These are phyloP conservation scores for Exaiptasia diaphana DNA, from an alignment of 64 coral and sea anemone genomes.

Conservation along the genomic window DNA sequence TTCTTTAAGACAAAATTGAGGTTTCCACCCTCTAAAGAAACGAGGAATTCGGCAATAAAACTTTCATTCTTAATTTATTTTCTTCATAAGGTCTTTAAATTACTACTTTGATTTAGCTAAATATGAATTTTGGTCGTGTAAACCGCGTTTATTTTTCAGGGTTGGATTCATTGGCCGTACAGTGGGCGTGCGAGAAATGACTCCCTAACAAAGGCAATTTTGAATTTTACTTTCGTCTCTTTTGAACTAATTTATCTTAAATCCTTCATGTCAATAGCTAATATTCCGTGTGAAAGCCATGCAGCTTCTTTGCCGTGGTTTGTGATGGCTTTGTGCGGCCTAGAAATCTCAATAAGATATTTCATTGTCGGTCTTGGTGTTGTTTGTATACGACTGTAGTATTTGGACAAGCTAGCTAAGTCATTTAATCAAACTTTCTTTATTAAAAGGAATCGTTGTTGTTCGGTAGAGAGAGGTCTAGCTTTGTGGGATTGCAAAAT, in stretches of 20 bases:
- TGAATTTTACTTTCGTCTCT: too few species aligned
- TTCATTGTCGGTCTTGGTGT: slow-evolving; percentile 24
- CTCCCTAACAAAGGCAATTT: too few species aligned
- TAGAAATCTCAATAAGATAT: slow-evolving; percentile 12
- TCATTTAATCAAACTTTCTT: slow-evolving; percentile 47
- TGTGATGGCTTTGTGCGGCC: neutral
- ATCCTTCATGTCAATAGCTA: slow-evolving; percentile 2
- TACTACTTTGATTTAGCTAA: too few species aligned
- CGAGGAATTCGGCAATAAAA: neutral
- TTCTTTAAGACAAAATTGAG: neutral
- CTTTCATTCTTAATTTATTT: neutral
- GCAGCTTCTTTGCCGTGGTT: neutral
- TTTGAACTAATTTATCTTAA: neutral
- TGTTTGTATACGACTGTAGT: slow-evolving; percentile 17
- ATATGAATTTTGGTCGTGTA: too few species aligned
- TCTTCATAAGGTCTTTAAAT: too few species aligned
- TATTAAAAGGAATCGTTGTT: slow-evolving; percentile 15
- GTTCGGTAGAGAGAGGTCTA: too few species aligned
- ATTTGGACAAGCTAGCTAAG: slow-evolving; percentile 29
- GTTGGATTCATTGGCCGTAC: too few species aligned
- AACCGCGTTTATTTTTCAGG: too few species aligned
- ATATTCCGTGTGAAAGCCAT: neutral
- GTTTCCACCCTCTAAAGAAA: neutral
- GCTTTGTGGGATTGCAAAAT: neutral
- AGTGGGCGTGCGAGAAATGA: too few species aligned